Evolutionary conservation across 2,113 vertebrate species (phyloP).

Genomic region (Chlamydotis undulata): DNA sequence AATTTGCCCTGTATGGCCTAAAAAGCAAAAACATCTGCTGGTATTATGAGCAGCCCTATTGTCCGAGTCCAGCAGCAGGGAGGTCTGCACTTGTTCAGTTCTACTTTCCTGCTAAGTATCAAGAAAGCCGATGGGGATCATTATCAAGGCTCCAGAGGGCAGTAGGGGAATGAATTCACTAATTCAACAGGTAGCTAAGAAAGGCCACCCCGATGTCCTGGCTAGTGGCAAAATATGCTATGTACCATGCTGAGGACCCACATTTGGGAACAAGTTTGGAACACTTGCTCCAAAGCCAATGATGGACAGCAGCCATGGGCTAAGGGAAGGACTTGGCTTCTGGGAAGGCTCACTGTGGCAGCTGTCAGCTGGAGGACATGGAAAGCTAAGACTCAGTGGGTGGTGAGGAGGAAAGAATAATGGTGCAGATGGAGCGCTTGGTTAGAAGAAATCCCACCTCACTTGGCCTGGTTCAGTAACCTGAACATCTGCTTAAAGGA

Average conservation of each 20-base stretch:
- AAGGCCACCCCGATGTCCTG: neutral
- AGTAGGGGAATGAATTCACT: neutral
- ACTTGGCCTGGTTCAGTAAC: neutral
- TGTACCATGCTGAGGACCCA: accelerated
- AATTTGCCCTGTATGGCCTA: constrained; percentile 38
- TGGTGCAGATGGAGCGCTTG: neutral
- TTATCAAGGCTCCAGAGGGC: neutral
- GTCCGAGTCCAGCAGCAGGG: constrained; percentile 46
- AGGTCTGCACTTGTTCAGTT: constrained; percentile 61
- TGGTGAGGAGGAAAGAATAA: neutral
- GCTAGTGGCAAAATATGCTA: neutral
- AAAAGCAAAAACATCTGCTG: constrained; percentile 68
- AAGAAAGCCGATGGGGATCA: neutral
- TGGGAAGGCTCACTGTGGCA: constrained; percentile 1
- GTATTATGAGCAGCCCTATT: constrained; percentile 56
- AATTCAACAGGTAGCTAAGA: neutral
- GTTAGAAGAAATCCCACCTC: neutral
- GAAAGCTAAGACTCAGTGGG: neutral
- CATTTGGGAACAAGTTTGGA: neutral
- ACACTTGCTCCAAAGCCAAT: neutral
- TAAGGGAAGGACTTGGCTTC: neutral
- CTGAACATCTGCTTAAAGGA: neutral
- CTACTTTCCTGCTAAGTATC: neutral
- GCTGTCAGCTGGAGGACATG: neutral
- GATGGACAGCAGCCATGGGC: neutral